phyloP scores from a whole-genome alignment of 2,797 vertebrate genomes.

The Steatocranus sp. region DNA sequence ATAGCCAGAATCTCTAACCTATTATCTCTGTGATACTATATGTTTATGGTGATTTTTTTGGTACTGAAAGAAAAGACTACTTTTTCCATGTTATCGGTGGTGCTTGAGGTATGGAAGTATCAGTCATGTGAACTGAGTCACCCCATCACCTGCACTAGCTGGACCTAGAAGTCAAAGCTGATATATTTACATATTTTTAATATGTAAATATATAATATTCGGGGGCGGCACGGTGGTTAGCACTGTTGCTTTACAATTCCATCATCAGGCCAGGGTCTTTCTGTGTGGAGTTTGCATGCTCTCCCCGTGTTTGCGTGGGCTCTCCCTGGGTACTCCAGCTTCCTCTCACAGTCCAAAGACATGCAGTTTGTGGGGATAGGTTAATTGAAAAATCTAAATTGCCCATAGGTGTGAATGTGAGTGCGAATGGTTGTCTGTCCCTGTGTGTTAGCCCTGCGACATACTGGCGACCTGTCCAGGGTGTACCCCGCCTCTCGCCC shows the following conservation, averaged over 20 bases:
- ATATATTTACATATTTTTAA: neutral
- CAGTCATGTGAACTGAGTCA: neutral
- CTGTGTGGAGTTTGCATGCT: neutral
- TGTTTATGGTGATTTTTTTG: neutral
- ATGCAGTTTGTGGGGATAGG: neutral
- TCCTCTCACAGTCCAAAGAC: accelerated
- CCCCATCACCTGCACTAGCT: neutral
- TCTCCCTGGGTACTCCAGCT: accelerated
- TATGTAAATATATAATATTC: no score
- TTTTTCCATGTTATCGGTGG: neutral
- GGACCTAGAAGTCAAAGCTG: neutral
- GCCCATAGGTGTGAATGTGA: neutral
- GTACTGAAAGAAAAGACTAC: neutral
- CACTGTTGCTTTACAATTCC: neutral
- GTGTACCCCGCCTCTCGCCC: neutral
- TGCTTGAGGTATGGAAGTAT: neutral
- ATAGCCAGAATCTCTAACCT: neutral
- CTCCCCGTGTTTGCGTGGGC: neutral
- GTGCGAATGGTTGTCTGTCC: accelerated
- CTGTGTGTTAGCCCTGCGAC: neutral
- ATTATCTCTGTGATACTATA: neutral
- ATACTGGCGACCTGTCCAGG: neutral
- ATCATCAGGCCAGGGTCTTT: accelerated
- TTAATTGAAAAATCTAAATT: neutral
- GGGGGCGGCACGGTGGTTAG: no score